phyloP scores from a whole-genome alignment of 2,113 vertebrate genomes.

The Halcyon senegalensis region DNA sequence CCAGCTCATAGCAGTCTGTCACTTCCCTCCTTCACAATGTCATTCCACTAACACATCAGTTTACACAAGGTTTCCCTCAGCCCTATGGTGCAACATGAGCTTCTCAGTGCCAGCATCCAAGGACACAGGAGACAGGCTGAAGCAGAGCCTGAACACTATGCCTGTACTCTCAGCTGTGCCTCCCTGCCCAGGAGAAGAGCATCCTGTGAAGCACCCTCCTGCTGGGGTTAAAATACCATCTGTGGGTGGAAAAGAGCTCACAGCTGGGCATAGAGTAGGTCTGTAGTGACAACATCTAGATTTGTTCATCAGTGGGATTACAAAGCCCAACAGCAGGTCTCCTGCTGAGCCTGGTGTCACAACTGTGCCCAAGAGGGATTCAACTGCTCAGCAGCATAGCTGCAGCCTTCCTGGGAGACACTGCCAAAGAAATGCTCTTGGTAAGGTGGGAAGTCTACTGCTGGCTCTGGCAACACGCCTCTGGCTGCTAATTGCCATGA shows the following conservation, averaged over 20 bases:
- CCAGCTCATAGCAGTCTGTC: background rate
- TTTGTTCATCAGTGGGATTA: background rate
- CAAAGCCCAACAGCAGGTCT: background rate
- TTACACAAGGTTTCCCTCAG: background rate
- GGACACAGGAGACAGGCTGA: background rate
- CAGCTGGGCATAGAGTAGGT: background rate
- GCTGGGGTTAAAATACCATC: background rate
- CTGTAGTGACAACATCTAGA: background rate
- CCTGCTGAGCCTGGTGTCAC: background rate
- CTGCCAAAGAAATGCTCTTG: background rate
- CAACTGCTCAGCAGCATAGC: background rate
- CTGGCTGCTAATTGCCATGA: background rate
- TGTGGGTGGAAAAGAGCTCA: background rate
- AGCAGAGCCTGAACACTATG: background rate
- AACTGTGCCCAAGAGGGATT: background rate
- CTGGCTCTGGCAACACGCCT: background rate
- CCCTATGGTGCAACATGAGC: accelerated
- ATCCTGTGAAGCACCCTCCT: background rate
- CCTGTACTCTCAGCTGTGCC: background rate
- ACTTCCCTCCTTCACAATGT: background rate
- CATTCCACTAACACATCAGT: background rate
- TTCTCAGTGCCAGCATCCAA: accelerated
- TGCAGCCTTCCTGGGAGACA: background rate
- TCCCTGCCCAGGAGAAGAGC: background rate
- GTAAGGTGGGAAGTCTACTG: background rate